Percentiles rank a stretch among this genome's conserved stretches.
Conservation (phyloP, 2,113 vertebrate genomes). For the Megaceryle maxima region DNA sequence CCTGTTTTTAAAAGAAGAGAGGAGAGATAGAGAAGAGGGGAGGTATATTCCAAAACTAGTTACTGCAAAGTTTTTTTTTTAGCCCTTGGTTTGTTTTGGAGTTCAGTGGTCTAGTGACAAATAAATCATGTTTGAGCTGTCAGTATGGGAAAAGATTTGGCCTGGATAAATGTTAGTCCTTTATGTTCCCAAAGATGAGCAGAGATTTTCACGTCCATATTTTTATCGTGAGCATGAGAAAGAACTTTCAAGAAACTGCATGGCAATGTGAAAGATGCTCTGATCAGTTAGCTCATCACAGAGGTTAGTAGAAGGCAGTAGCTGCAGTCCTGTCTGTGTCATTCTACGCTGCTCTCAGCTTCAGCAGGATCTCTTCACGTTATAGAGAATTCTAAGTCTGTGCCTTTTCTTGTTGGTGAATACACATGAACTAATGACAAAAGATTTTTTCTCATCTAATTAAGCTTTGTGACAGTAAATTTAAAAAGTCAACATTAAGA, state of each 20-base stretch:
- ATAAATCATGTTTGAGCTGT: constrained; percentile 43
- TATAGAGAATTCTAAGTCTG: background rate
- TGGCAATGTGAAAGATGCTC: background rate
- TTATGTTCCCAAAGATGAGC: constrained; percentile 1
- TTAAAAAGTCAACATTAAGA: background rate
- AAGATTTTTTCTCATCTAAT: background rate
- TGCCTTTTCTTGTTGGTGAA: background rate
- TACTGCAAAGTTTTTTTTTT: background rate
- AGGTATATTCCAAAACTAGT: background rate
- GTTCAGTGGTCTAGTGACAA: background rate
- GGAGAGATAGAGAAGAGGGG: background rate
- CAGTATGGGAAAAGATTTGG: constrained; percentile 33
- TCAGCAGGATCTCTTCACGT: rapidly evolving
- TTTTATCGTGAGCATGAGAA: background rate
- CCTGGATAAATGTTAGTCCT: constrained; percentile 10
- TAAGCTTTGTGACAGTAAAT: background rate
- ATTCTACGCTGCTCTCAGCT: background rate
- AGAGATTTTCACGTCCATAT: background rate
- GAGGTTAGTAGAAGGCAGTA: background rate
- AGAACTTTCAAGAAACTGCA: background rate
- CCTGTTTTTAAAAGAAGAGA: background rate
- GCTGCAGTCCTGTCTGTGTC: background rate
- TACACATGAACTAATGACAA: background rate
- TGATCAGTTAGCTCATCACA: background rate
- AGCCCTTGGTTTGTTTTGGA: constrained; percentile 28